Evolutionary conservation across 2,888 invertebrate genomes (phyloP).

Genomic region (Nephrotoma guestfalica): DNA sequence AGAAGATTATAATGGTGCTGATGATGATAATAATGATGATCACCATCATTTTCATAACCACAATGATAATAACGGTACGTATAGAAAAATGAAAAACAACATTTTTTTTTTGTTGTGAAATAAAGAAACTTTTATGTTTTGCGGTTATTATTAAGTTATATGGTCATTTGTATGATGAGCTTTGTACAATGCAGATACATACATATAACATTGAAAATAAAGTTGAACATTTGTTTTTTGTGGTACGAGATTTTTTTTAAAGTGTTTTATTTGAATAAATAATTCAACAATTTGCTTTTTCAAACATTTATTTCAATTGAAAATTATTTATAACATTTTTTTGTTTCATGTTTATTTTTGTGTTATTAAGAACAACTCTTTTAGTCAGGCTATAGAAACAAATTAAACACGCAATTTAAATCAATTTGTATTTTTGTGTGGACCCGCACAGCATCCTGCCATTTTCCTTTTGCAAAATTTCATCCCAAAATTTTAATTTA

Average conservation of each 20-base stretch:
- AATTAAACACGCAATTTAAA: neutral
- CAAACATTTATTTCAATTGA: neutral
- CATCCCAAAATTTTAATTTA: neutral
- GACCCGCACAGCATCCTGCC: neutral
- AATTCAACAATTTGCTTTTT: neutral
- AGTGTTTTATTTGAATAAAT: neutral
- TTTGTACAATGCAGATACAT: neutral
- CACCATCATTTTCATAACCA: neutral
- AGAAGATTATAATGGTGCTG: neutral
- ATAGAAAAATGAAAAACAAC: neutral
- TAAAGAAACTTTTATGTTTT: neutral
- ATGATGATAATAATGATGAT: neutral
- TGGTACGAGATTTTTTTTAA: neutral
- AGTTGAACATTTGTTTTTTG: neutral
- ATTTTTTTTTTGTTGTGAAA: neutral
- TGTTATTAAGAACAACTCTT: neutral
- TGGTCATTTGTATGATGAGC: neutral
- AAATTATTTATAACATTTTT: neutral
- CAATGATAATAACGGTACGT: neutral
- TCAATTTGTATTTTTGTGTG: neutral
- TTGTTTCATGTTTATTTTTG: too few relatives aligned
- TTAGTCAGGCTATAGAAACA: neutral
- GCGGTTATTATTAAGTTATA: neutral
- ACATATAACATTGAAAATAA: neutral
- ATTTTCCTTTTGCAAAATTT: neutral